These are phyloP conservation scores for Acanthosepion lycidas DNA, from an alignment of 2,888 invertebrate genomes.

Conservation along the genomic window DNA sequence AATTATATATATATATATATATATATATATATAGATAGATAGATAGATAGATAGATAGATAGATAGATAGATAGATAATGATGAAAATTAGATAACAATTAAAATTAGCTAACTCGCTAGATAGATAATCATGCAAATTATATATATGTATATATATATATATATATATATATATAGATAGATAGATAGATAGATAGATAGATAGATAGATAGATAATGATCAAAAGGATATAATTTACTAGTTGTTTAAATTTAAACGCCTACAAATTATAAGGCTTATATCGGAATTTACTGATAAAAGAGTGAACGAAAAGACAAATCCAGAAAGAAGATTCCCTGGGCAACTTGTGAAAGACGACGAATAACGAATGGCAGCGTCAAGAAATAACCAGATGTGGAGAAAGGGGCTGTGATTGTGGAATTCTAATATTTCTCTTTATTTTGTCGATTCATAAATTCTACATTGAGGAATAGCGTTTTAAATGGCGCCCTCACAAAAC, in stretches of 20 bases:
- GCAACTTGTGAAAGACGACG: background rate
- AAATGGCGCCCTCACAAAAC: background rate
- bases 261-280: background rate
- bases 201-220: background rate
- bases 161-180: background rate
- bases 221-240: background rate
- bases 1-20: no score
- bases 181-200: background rate
- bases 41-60: background rate
- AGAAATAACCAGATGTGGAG: no score
- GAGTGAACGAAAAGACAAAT: background rate
- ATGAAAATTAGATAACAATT: no score
- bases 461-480: background rate
- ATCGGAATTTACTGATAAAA: background rate
- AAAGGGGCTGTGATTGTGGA: background rate
- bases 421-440: background rate
- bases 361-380: background rate
- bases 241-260: background rate
- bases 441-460: slow-evolving; percentile 20
- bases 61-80: background rate
- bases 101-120: no score
- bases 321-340: background rate
- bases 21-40: no score
- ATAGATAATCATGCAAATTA: no score
- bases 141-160: no score